Evolutionary conservation across 2,888 invertebrate species (phyloP).

Genomic region (Orgyia antiqua): DNA sequence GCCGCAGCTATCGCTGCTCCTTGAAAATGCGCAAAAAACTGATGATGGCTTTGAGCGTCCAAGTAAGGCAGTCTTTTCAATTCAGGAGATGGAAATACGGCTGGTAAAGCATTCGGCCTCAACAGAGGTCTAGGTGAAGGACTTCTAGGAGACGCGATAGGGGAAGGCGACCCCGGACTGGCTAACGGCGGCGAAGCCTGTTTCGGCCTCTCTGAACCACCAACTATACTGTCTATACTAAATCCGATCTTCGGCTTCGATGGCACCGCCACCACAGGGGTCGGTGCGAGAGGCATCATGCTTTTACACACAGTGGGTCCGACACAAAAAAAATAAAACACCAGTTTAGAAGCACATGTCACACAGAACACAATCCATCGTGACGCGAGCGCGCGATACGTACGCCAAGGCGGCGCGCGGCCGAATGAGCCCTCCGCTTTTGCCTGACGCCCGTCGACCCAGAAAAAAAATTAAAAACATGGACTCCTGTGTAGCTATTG

Average conservation of each 20-base stretch:
- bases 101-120: constrained; percentile 71
- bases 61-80: constrained; percentile 79
- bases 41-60: constrained; percentile 79
- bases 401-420: constrained; percentile 73
- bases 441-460: constrained; percentile 43
- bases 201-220: constrained; percentile 76
- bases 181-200: constrained; percentile 77
- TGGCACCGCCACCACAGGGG: constrained; percentile 93
- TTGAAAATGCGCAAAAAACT: constrained; percentile 86
- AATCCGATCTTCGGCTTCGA: constrained; percentile 96
- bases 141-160: constrained; percentile 63
- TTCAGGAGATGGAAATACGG: constrained; percentile 75
- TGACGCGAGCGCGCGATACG: constrained; percentile 69
- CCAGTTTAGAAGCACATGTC: constrained; percentile 68
- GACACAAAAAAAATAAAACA: constrained; percentile 58
- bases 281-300: constrained; percentile 97
- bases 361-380: constrained; percentile 73
- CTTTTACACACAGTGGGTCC: constrained; percentile 69
- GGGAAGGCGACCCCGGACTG: constrained; percentile 70
- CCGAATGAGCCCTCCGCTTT: constrained; percentile 59
- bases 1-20: constrained; percentile 89
- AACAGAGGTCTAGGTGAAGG: constrained; percentile 64
- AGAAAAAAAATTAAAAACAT: constrained; percentile 60
- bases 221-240: constrained; percentile 96
- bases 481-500: constrained; percentile 58